A percentile compares a stretch with the other conserved stretches of the same genome.
These are phyloP conservation scores for Gnatocerus cornutus DNA, from an alignment of 2,888 invertebrate genomes.

Conservation along the genomic window DNA sequence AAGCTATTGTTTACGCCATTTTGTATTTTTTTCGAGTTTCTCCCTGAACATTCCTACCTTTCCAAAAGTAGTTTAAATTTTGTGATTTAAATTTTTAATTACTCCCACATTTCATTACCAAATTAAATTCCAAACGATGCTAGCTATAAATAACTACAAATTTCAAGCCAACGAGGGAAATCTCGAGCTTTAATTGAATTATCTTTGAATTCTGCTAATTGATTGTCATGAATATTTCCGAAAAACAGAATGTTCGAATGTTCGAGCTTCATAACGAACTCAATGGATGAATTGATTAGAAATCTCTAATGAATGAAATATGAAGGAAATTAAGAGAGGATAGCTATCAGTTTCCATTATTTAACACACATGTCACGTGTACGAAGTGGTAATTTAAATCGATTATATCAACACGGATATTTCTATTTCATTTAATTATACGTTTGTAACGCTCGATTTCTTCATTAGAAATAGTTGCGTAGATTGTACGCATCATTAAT, in stretches of 20 bases:
- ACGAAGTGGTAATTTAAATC: slow-evolving; percentile 23
- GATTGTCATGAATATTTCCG: background rate
- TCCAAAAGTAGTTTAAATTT: too few relatives aligned
- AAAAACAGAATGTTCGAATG: too few relatives aligned
- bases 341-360: slow-evolving; percentile 20
- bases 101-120: background rate
- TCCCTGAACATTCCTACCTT: too few relatives aligned
- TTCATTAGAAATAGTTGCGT: too few relatives aligned
- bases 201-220: slow-evolving; percentile 12
- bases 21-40: too few relatives aligned
- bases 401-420: slow-evolving; percentile 22
- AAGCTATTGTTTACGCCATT: too few relatives aligned
- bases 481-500: background rate
- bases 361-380: slow-evolving; percentile 14
- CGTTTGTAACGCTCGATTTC: too few relatives aligned
- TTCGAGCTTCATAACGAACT: too few relatives aligned
- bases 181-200: slow-evolving; percentile 15
- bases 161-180: slow-evolving; percentile 21
- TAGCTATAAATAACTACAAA: slow-evolving; percentile 22
- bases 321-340: slow-evolving; percentile 20
- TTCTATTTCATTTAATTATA: too few relatives aligned
- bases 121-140: slow-evolving; percentile 16
- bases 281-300: slow-evolving; percentile 14
- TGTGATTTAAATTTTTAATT: too few relatives aligned
- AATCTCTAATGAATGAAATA: slow-evolving; percentile 7